Evolutionary conservation across 2,888 invertebrate genomes (phyloP).

Genomic region (Ectemnius cavifrons): DNA sequence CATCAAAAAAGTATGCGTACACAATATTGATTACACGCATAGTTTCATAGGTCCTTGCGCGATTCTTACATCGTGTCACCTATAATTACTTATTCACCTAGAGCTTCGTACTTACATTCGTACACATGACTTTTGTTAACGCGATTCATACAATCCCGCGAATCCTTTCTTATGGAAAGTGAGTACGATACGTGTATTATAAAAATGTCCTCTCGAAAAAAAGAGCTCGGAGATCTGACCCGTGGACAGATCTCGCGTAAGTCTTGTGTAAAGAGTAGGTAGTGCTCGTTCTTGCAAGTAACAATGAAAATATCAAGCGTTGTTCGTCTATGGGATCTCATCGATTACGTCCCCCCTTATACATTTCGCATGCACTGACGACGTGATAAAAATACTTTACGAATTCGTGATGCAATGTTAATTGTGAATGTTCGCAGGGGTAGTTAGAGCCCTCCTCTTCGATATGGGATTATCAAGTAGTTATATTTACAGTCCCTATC

Average conservation of each 20-base stretch:
- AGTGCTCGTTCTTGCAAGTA: slow-evolving; percentile 8
- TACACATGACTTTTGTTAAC: slow-evolving; percentile 38
- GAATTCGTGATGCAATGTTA: no score
- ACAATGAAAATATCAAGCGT: slow-evolving; percentile 2
- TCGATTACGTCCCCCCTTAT: background rate
- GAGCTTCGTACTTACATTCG: slow-evolving; percentile 62
- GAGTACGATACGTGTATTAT: slow-evolving; percentile 53
- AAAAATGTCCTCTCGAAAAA: slow-evolving; percentile 57
- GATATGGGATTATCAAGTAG: slow-evolving; percentile 40
- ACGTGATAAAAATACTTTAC: no score
- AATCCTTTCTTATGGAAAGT: slow-evolving; percentile 43
- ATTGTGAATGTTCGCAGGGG: background rate
- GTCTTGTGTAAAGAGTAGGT: slow-evolving; percentile 1
- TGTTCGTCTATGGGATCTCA: background rate
- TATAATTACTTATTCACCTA: slow-evolving; percentile 63
- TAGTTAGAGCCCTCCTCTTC: slow-evolving; percentile 55
- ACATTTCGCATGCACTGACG: no score
- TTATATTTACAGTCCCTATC: slow-evolving; percentile 50
- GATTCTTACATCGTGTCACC: slow-evolving; percentile 47
- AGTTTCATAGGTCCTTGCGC: slow-evolving; percentile 48
- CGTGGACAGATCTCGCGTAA: slow-evolving; percentile 21
- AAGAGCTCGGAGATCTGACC: slow-evolving; percentile 47
- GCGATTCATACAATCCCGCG: slow-evolving; percentile 33
- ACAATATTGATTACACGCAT: background rate
- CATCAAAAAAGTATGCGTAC: background rate